Percentiles rank a stretch among this genome's conserved stretches.
phyloP scores from a whole-genome alignment of 2,888 invertebrate genomes.

The Agrilus cyanescens region DNA sequence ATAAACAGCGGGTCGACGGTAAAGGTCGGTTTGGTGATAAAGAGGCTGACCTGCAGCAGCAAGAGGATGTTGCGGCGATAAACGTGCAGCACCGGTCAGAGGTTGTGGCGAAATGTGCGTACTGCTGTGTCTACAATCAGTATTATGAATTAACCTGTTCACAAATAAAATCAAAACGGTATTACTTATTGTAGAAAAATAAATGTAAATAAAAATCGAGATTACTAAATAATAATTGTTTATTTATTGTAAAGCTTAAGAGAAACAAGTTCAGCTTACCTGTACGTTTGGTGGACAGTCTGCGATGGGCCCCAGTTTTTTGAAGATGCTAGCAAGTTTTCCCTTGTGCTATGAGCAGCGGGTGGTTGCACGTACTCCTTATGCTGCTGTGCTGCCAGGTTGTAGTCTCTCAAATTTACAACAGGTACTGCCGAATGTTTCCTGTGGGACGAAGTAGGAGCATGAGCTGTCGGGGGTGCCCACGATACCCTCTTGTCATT shows the following conservation, averaged over 20 bases:
- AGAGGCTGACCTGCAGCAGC: constrained; percentile 46
- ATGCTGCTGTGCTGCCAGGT: constrained; percentile 36
- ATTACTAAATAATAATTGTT: too few species aligned
- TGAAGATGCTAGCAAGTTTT: constrained; percentile 37
- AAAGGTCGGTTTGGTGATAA: constrained; percentile 51
- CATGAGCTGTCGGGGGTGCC: constrained; percentile 41
- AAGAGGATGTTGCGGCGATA: constrained; percentile 42
- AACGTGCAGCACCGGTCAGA: constrained; percentile 35
- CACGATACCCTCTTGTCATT: constrained; percentile 47
- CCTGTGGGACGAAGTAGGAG: constrained; percentile 30
- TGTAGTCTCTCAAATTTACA: constrained; percentile 33
- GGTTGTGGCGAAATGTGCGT: constrained; percentile 42
- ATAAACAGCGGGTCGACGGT: constrained; percentile 56
- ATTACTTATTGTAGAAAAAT: not conserved
- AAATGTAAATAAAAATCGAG: not conserved
- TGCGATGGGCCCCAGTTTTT: constrained; percentile 37
- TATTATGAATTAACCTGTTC: not conserved
- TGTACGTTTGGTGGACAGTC: constrained; percentile 38
- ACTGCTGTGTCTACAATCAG: constrained; percentile 31
- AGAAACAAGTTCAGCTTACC: constrained; percentile 26
- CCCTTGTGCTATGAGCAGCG: constrained; percentile 44
- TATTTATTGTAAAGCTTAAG: too few species aligned
- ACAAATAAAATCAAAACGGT: not conserved
- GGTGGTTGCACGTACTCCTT: constrained; percentile 48
- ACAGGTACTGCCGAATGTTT: constrained; percentile 34